Evolutionary conservation across 2,888 invertebrate species (phyloP), one percentile per base, ranked within the genome.

Genomic region (Lithophane semibrunnea): DNA sequence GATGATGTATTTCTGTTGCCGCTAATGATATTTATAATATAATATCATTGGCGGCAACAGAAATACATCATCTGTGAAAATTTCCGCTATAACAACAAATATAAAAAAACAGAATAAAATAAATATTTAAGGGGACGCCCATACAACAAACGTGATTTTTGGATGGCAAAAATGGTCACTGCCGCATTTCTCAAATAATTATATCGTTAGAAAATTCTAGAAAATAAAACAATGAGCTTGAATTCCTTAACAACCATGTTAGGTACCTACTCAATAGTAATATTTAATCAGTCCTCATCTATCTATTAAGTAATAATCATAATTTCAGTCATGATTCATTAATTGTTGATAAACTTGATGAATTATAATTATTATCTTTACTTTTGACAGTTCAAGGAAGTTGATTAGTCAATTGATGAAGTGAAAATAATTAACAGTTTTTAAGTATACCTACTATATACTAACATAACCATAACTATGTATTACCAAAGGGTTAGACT

Each of bases 291-390:
- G 9, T 37, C 10, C 13, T 54, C 24, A 42, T 42, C 42, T 49
- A 65, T 47, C 16, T 54, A 54, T 47, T 7, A 10, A 47, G 18
- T 54, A 47, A 56, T 67, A 49, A 82, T 63, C 82, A 75, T 66
- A 74, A 66, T 56, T 81, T 16, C 29, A 79, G n/a, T 29, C 18
- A 67, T 63, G 76, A 75, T 56, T 79, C 49, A 79, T 56, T 67
- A 42, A 21, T 29, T 47, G 29, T 37, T 44, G 82, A 75, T 67
- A 82, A 82, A 63, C 12, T 56, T 67, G 18, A 74, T 8, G 16
- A 37, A 75, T 56, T 81, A 42, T 47, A 47, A 52, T 63, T 44
- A 42, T 52, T 24, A 80, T 78, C 52, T 58, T 37, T 44, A 13
- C 9, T 70, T 47, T 52, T 1, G 5, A 56, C 16, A 2, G 63